Evolutionary conservation across 2,888 invertebrate genomes (phyloP).

Genomic region (Acanthacorydalis orientalis): DNA sequence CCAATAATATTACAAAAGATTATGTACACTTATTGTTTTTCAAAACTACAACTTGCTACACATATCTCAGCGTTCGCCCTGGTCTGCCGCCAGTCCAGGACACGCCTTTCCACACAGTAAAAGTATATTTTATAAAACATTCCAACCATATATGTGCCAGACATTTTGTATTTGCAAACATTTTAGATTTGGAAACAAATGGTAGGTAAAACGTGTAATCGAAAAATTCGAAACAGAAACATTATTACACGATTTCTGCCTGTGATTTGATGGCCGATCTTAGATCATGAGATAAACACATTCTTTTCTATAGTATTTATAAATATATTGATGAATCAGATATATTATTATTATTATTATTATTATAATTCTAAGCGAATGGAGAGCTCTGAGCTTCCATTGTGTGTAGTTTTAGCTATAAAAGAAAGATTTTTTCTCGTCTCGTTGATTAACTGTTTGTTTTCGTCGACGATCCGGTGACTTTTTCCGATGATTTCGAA

Average conservation of each 20-base stretch:
- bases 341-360: not conserved
- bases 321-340: too few relatives aligned
- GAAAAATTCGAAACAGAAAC: not conserved
- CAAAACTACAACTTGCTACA: conserved; percentile 1
- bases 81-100: not conserved
- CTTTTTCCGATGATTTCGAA: too few relatives aligned
- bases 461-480: too few relatives aligned
- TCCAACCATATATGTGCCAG: conserved; percentile 48
- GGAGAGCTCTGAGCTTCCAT: not conserved
- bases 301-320: conserved; percentile 1
- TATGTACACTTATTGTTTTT: not conserved
- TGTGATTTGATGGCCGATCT: conserved; percentile 5
- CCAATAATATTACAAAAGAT: not conserved
- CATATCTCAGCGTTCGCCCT: conserved; percentile 3
- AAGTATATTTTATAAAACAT: conserved; percentile 27
- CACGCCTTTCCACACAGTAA: conserved; percentile 3
- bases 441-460: too few relatives aligned
- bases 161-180: conserved; percentile 34
- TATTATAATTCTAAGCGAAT: not conserved
- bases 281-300: not conserved
- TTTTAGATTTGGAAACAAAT: conserved; percentile 18
- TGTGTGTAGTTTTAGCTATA: not conserved
- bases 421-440: not conserved
- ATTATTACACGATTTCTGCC: conserved; percentile 3
- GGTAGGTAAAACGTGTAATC: conserved; percentile 15